Base-by-base conservation (phyloP, 2,888 invertebrate species). In the Phaedon cochleariae region DNA sequence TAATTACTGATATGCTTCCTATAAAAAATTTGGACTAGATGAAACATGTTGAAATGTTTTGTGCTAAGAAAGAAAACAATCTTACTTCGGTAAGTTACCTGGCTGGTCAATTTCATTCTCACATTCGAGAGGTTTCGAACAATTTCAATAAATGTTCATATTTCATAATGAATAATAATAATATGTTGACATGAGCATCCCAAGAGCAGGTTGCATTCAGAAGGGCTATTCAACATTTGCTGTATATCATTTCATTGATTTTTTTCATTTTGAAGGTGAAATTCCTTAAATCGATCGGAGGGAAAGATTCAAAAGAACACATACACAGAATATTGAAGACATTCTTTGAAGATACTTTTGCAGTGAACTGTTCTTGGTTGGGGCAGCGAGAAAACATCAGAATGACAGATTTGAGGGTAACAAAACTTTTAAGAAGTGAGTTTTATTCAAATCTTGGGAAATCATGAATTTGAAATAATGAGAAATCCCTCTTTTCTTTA, bases 331-430 rank as follows among this genome's bases (percentile, higher is more conserved):
- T 49, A 20, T 49, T 49, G 49, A 49, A 49, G 49, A 49, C 49
- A 7, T 2, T 21, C 7, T 49, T 49, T 21, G 12, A 49, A 2
- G 49, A 49, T 20, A 1, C 21, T 49, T 49, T 17, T 49, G 49
- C 49, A 49, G 49, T 49, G 21, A 49, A 49, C 15, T 46, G 46
- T 46, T 46, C 46, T 34, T 34, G 34, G 46, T 46, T 46, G 46
- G 46, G 46, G 15, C 46, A 49, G 49, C 49, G 49, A 49, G 49
- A 49, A 20, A 49, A 49, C 21, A 49, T 49, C 49, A 49, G n/a
- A 49, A 49, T 49, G 18, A 21, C 49, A 49, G 49, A 49, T 49
- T 49, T 49, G 18, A 3, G 49, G 21, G 10, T 49, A 20, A 49
- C 49, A 49, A 49, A 21, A 49, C 21, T 18, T 7, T 49, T 49